Base-by-base conservation (phyloP, 1,140 invertebrate genomes). In the Pararge aegeria region DNA sequence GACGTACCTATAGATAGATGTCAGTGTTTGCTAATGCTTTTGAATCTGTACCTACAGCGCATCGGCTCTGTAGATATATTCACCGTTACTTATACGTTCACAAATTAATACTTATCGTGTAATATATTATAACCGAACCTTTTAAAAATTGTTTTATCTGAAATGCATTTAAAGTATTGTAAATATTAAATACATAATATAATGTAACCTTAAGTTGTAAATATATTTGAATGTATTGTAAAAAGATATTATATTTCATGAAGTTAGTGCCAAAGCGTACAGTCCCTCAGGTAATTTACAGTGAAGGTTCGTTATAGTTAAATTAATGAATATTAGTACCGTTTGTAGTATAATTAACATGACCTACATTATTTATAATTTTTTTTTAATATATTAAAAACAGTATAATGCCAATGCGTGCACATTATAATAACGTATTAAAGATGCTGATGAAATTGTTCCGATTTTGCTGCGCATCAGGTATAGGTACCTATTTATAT, bases 261-360 rank as follows among this genome's bases (percentile, higher is more conserved):
- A 82, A 78, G 75, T 83, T 89, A 87, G 86, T 89, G 86, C 86
- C 86, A 89, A 89, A 89, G 82, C 80, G 74, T 84, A 82, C 75
- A 75, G 72, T 73, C 57, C 71, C 66, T 76, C 59, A 66, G 74
- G 20, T 73, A 73, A 66, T 66, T 64, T 76, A 78, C 71, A 76
- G 70, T 66, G 53, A 15, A 49, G 44, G 13, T 38, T n/a, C n/a
- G 10, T 18, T 46, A 46, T 20, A 46, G 42, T 9, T 20, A 46
- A 20, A 46, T 46, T 46, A 20, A 46, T 19, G 19, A 19, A 4
- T 46, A 6, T 46, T 10, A 20, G 2, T 19, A 46, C 16, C 18
- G 10, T 42, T 46, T 46, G 12, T 16, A 16, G n/a, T n/a, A n/a
- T n/a, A n/a, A n/a, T n/a, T n/a, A n/a, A n/a, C n/a, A n/a, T n/a